Evolutionary conservation across 2,797 vertebrate species (phyloP), one percentile per base, ranked within the genome.

Genomic region (Acrossocheilus wenchowensis): DNA sequence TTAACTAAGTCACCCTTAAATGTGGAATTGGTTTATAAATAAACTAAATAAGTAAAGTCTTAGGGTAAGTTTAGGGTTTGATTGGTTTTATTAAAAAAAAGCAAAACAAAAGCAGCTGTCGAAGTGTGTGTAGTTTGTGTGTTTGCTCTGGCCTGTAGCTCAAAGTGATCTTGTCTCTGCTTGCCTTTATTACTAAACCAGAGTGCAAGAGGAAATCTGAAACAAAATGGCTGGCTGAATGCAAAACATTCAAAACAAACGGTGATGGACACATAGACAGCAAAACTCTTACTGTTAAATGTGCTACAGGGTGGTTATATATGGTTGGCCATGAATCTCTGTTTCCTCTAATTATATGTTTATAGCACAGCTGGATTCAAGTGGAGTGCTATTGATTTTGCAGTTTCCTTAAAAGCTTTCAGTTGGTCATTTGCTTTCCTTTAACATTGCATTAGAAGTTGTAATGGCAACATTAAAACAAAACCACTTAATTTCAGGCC

Each of bases 151-250:
- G 73, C 81, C 86, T 87, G 68, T 73, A 69, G 69, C 60, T 41
- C 62, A 8, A 43, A 50, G 23, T 45, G 26, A 41, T 89, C 88
- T 45, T 89, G 88, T 90, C 78, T 79, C 64, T 71, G 88, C 90
- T 77, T 87, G 87, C n/a, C 86, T 75, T 64, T 74, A 75, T 73
- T 78, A n/a, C 66, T 50, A 57, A 84, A 74, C 78, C 74, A 71
- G 52, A 86, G 81, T 39, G 39, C 78, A 73, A 74, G 68, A 85
- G 78, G 73, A 88, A 87, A 88, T 88, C 60, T 54, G 74, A 79
- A 83, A 82, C 84, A 87, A 90, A 89, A 90, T 86, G 86, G 84
- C 73, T 23, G 62, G 11, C 52, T 69, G 87, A 88, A 87, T 86
- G 71, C 75, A 52, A 89, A 74, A 62, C 78, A 85, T 87, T 86